Evolutionary conservation across 2,888 invertebrate species (phyloP), one percentile per base, ranked within the genome.

Genomic region (Gnatocerus cornutus): DNA sequence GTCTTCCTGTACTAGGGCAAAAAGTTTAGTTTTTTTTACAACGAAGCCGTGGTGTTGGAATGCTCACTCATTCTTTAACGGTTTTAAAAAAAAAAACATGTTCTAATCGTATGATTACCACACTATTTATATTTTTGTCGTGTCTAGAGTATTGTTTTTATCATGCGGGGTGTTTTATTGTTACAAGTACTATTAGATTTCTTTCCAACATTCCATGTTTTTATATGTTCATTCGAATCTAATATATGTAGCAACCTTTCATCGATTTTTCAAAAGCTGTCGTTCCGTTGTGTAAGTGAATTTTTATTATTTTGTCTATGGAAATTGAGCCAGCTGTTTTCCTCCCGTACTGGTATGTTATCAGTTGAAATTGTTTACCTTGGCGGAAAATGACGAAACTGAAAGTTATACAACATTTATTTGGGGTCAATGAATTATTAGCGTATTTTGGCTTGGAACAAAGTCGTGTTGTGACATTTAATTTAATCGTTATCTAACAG

Each of bases 341-440:
- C 10, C 48, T 61, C 33, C 14, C 14, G 16, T 45, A 43, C 37
- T 33, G 43, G 52, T 63, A 53, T 55, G 64, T 64, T 64, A 61
- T 53, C 64, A 53, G 53, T 46, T 52, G 8, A 29, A 64, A 62
- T 13, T 65, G 53, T 63, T 56, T 56, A 65, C 65, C 65, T 65
- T 56, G 56, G 33, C 61, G 39, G 39, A 56, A 63, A 63, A 30
- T 65, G 56, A 56, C 48, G 65, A 65, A 65, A 65, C 48, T 37
- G 56, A 46, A 45, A 56, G 65, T 65, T 65, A 48, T 65, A 37
- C 46, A 56, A 46, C 56, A 64, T 37, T 56, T 56, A 30, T 56
- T 65, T 65, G 41, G 56, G 65, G 65, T 65, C 65, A 65, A 65
- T 48, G 65, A 37, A 56, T 65, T 56, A 56, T 56, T 56, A 56